Percentiles rank a stretch among this genome's conserved stretches.
Evolutionary conservation across 2,888 invertebrate species (phyloP).

Genomic region (Phragmatobia fuliginosa): DNA sequence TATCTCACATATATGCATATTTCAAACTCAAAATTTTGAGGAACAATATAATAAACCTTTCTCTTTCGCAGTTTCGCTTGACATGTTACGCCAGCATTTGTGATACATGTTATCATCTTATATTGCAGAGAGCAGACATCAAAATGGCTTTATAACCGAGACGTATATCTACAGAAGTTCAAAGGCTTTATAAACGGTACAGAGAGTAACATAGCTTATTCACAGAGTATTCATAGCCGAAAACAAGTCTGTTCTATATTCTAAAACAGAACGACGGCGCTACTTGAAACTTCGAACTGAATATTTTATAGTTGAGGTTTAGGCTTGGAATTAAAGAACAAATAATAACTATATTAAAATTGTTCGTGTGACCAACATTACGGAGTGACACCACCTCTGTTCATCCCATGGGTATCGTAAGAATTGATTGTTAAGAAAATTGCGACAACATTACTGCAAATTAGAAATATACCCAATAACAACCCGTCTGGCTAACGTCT

Average conservation of each 20-base stretch:
- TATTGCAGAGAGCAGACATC: not conserved
- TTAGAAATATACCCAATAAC: no score
- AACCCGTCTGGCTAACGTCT: no score
- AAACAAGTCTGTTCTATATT: not conserved
- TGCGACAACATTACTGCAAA: no score
- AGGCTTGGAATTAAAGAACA: no score
- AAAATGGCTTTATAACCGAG: not conserved
- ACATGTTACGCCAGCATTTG: not conserved
- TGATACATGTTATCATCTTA: not conserved
- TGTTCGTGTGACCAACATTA: no score
- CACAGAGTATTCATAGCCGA: not conserved
- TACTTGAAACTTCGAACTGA: not conserved
- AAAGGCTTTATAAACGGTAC: not conserved
- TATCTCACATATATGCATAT: not conserved
- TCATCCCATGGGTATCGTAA: no score
- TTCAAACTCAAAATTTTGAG: not conserved
- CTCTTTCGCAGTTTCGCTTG: not conserved
- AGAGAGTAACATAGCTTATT: not conserved
- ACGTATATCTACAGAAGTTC: not conserved
- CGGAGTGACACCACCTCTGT: no score
- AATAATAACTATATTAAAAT: no score
- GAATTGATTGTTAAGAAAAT: no score
- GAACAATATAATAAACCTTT: not conserved
- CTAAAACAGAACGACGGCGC: not conserved
- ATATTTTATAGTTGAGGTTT: not conserved